Evolutionary conservation across 1,140 invertebrate species (phyloP).

Genomic region (Onthophagus taurus): DNA sequence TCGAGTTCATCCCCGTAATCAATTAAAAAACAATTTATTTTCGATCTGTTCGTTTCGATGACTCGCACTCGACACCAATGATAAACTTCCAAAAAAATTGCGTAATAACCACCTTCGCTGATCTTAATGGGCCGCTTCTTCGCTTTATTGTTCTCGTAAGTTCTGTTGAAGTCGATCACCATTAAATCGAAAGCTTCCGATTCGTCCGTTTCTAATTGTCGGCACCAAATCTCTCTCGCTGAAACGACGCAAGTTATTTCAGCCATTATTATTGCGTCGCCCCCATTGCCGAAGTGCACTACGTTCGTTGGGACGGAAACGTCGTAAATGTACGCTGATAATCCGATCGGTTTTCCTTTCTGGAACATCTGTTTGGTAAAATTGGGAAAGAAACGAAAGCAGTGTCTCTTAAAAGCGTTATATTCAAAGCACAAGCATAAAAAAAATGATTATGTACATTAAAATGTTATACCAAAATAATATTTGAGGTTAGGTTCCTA

Average conservation of each 20-base stretch:
- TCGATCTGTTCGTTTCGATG: slow-evolving; percentile 36
- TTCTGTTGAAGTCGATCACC: slow-evolving; percentile 42
- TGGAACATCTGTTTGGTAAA: slow-evolving; percentile 37
- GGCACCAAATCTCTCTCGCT: slow-evolving; percentile 34
- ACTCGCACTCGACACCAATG: slow-evolving; percentile 53
- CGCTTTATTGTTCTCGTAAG: slow-evolving; percentile 37
- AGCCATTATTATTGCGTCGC: slow-evolving; percentile 19
- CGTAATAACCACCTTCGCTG: slow-evolving; percentile 43
- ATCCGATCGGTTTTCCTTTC: slow-evolving; percentile 25
- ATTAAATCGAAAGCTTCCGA: slow-evolving; percentile 42
- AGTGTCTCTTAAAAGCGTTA: too few species aligned
- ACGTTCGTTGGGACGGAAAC: slow-evolving; percentile 32
- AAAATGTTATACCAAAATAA: too few species aligned
- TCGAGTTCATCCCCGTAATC: slow-evolving; percentile 52
- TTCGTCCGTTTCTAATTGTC: slow-evolving; percentile 27
- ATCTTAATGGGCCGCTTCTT: slow-evolving; percentile 13
- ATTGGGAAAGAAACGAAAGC: too few species aligned
- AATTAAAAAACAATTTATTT: slow-evolving; percentile 49
- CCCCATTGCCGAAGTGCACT: slow-evolving; percentile 26
- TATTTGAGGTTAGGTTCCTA: too few species aligned
- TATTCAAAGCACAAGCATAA: too few species aligned
- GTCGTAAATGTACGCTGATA: slow-evolving; percentile 18
- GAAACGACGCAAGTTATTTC: slow-evolving; percentile 30
- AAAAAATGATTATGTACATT: too few species aligned
- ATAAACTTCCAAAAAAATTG: slow-evolving; percentile 42